Evolutionary conservation across 2,113 vertebrate species (phyloP).

Genomic region (Phodopus roborovskii): DNA sequence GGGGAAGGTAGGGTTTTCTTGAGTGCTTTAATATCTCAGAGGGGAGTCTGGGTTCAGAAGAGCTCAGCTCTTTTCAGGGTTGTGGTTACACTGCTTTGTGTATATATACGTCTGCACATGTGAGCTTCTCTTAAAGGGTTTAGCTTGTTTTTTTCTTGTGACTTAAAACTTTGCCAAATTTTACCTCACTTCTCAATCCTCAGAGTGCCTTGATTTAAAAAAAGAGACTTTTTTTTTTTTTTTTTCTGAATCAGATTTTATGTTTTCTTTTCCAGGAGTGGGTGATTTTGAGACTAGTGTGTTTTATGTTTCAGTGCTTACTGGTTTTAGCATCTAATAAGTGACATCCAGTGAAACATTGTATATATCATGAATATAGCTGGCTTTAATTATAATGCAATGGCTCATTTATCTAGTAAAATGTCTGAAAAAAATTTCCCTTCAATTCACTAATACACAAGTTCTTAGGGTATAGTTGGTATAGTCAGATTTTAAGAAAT

Average conservation of each 20-base stretch:
- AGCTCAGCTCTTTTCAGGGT: slow-evolving; percentile 7
- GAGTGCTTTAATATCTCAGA: background rate
- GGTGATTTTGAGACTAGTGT: background rate
- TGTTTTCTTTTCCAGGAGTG: slow-evolving; percentile 23
- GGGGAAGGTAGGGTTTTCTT: background rate
- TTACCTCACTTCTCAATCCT: background rate
- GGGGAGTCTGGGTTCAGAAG: background rate
- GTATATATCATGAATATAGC: background rate
- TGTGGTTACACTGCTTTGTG: background rate
- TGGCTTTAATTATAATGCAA: background rate
- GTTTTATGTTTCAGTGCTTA: background rate
- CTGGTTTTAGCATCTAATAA: background rate
- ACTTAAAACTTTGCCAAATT: background rate
- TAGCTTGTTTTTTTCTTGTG: slow-evolving; percentile 5
- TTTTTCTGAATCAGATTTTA: background rate
- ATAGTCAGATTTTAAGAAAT: slow-evolving; percentile 47
- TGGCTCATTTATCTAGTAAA: slow-evolving; percentile 31
- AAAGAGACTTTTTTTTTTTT: background rate
- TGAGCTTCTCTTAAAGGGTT: background rate
- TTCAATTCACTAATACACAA: background rate
- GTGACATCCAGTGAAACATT: background rate
- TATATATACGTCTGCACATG: background rate
- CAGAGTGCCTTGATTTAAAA: background rate
- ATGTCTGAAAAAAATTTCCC: background rate
- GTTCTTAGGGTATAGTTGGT: background rate